phyloP scores from a whole-genome alignment of 2,888 invertebrate genomes.

The Leptopilina syphax region DNA sequence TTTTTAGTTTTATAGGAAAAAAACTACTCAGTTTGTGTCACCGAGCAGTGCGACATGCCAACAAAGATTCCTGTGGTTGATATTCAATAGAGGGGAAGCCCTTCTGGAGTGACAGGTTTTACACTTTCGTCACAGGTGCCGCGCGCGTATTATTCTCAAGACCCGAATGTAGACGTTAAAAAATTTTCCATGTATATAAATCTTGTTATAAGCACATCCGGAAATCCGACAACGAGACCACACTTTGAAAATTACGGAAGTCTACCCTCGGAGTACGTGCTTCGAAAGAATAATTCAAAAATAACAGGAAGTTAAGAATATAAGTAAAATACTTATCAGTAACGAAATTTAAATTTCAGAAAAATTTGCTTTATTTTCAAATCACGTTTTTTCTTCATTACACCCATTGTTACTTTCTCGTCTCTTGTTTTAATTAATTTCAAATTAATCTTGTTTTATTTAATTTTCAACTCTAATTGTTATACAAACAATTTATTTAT shows the following conservation, averaged over 20 bases:
- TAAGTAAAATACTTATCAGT: neutral
- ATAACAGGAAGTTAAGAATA: slow-evolving; percentile 37
- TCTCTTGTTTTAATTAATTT: neutral
- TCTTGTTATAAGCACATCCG: slow-evolving; percentile 18
- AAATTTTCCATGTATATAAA: slow-evolving; percentile 26
- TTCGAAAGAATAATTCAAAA: slow-evolving; percentile 28
- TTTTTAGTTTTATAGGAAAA: no score
- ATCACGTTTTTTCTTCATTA: neutral
- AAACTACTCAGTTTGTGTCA: no score
- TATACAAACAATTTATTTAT: no score
- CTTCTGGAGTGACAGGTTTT: slow-evolving; percentile 24
- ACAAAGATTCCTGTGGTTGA: slow-evolving; percentile 18
- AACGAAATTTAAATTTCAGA: slow-evolving; percentile 1
- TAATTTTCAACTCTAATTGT: no score
- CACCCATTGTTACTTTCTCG: neutral
- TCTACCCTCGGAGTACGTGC: slow-evolving; percentile 30
- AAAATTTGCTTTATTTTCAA: neutral
- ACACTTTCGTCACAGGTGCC: slow-evolving; percentile 22
- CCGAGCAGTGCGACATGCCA: no score
- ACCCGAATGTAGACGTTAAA: slow-evolving; percentile 7
- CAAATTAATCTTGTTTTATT: neutral
- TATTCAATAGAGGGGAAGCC: slow-evolving; percentile 21
- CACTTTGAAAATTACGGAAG: slow-evolving; percentile 31
- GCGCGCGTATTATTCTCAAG: neutral
- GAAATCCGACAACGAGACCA: slow-evolving; percentile 17